Percentiles rank a stretch among this genome's conserved stretches.
Evolutionary conservation across 2,888 invertebrate genomes (phyloP).

Genomic region (Acanthosoma haemorrhoidale): DNA sequence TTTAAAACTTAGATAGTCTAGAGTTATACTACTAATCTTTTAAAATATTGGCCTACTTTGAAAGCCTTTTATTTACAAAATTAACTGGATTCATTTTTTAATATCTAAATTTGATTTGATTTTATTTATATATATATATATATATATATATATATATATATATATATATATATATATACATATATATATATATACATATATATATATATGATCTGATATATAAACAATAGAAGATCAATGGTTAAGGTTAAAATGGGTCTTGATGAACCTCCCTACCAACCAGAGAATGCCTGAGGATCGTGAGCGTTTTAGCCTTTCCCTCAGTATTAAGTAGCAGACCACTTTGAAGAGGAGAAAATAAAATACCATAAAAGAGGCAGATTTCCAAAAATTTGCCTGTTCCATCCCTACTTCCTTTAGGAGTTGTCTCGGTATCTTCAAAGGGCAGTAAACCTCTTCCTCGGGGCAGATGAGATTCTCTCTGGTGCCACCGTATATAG

Average conservation of each 20-base stretch:
- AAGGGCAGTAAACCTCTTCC: constrained; percentile 55
- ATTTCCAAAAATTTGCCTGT: constrained; percentile 61
- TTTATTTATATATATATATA: not conserved
- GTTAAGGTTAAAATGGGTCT: constrained; percentile 49
- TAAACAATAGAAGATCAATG: not conserved
- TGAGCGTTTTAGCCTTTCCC: constrained; percentile 64
- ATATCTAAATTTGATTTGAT: too few species aligned
- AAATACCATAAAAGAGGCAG: constrained; percentile 57
- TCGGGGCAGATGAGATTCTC: constrained; percentile 67
- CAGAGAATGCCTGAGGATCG: constrained; percentile 66
- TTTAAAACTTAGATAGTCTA: not conserved
- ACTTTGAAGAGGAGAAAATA: constrained; percentile 61
- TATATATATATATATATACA: not conserved
- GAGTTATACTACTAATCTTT: not conserved
- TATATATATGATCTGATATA: not conserved
- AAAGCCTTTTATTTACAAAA: too few species aligned
- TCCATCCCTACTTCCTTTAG: constrained; percentile 53
- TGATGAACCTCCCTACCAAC: constrained; percentile 64
- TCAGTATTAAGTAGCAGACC: constrained; percentile 61
- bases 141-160: not conserved
- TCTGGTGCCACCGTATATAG: constrained; percentile 83
- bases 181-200: not conserved
- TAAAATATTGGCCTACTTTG: too few species aligned
- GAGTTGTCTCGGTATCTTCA: constrained; percentile 41
- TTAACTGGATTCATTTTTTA: too few species aligned